Evolutionary conservation across 1,140 invertebrate species (phyloP), one percentile per base, ranked within the genome.

Genomic region (Sinonovacula constricta): DNA sequence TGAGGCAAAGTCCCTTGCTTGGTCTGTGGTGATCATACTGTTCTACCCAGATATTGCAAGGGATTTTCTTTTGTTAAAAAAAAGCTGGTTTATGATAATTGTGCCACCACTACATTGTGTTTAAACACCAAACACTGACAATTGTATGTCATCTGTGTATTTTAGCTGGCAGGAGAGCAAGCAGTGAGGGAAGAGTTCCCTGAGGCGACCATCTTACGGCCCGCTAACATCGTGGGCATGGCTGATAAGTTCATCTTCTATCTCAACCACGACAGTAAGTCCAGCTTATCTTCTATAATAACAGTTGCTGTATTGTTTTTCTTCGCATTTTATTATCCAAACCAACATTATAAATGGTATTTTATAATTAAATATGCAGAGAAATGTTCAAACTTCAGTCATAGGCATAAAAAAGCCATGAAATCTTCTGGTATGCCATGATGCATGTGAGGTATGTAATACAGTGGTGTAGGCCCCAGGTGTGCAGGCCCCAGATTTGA

Each of bases 101-200:
- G 10, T 66, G n/a, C n/a, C 10, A 12, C 10, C n/a, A 49, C n/a
- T 12, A 12, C 10, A 12, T 12, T 49, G n/a, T 49, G n/a, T 49
- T 12, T 59, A 59, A 59, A 14, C 14, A 1, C 26, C 14, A 18
- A 1, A 59, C 14, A 14, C 56, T 22, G 15, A n/a, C n/a, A n/a
- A n/a, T n/a, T n/a, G n/a, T n/a, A n/a, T n/a, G n/a, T n/a, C 49
- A 33, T 59, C 34, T 74, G 22, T 28, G 24, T 79, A 31, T 87
- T 87, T 15, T 81, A 92, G 93, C 96, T 93, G 90, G 84, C 92
- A 51, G 97, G 97, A 28, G 98, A 99, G 92, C 83, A 93, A 85
- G 97, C 95, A 22, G 97, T 99, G 0, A 92, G 92, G 77, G 94
- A 97, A 90, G 97, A 98, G 90, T 99, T 99, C 91, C 98, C 99